Evolutionary conservation across 1,140 invertebrate species (phyloP), one percentile per base, ranked within the genome.

Genomic region (Maniola jurtina): DNA sequence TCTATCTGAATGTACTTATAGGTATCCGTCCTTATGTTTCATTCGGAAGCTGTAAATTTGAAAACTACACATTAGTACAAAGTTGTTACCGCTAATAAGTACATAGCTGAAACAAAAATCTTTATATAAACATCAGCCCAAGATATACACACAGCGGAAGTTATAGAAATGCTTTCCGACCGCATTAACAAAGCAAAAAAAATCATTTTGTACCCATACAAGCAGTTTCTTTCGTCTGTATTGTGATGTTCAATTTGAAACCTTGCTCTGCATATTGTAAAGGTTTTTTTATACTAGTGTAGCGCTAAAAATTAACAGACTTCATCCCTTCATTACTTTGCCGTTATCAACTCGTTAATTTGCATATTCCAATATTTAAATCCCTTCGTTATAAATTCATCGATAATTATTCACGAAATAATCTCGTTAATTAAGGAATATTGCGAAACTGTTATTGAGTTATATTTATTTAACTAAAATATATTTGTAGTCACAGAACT

Each of bases 311-410:
- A 55, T 55, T 25, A 55, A 5, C 33, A 34, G 11, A 25, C 25
- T 40, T 63, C 48, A 54, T 63, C 25, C 50, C 61, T 52, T 55
- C 61, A 54, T 56, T 54, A 16, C 16, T 34, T 63, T 55, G 8
- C 40, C 38, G 38, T 61, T 61, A 66, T 66, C 45, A 66, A 66
- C 58, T 61, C 48, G 33, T 61, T 66, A 47, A 66, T 66, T 66
- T 61, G 58, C 64, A 66, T 66, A 60, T 66, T 66, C 42, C 42
- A 66, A 60, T 52, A 54, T 45, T 66, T 58, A 61, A 48, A 66
- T 66, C 50, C 47, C n/a, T 55, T 61, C 64, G 50, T 66, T 66
- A 55, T 36, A 47, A 35, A 47, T 56, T 66, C 58, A 45, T 61
- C 50, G 25, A 61, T 66, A 66, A 66, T 66, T 57, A 57, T 57